A percentile compares a stretch with the other conserved stretches of the same genome.
Conservation (phyloP, 2,888 invertebrate species). For the Octonoba sinensis region DNA sequence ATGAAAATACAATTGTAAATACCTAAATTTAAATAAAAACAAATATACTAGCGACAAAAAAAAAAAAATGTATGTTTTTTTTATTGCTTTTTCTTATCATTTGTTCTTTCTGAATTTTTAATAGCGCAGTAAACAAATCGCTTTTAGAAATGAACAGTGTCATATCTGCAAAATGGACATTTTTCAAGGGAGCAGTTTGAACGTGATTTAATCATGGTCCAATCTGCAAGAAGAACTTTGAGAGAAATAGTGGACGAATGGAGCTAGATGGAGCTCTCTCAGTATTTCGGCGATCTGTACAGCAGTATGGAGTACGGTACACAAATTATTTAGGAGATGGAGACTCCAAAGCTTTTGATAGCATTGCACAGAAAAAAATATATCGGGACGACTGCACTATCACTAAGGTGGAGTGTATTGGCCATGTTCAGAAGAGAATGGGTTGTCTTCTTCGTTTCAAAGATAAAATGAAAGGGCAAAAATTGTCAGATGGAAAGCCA, state of each 20-base stretch:
- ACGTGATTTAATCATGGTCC: neutral
- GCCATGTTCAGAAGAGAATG: too few relatives aligned
- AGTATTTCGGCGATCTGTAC: neutral
- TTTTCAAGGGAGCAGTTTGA: too few relatives aligned
- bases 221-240: neutral
- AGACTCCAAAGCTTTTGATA: neutral
- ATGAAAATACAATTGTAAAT: too few relatives aligned
- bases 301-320: neutral
- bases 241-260: neutral
- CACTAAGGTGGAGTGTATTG: conserved; percentile 3
- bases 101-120: too few relatives aligned
- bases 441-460: too few relatives aligned
- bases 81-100: too few relatives aligned
- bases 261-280: neutral
- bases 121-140: too few relatives aligned
- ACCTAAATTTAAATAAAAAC: too few relatives aligned
- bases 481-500: neutral
- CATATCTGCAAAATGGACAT: too few relatives aligned
- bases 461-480: neutral
- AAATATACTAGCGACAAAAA: too few relatives aligned
- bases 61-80: too few relatives aligned
- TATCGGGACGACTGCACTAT: neutral
- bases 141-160: too few relatives aligned
- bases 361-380: neutral
- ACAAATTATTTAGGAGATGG: conserved; percentile 10